Percentiles rank a stretch among this genome's conserved stretches.
Conservation (phyloP, 2,113 vertebrate species). For the Naja naja region DNA sequence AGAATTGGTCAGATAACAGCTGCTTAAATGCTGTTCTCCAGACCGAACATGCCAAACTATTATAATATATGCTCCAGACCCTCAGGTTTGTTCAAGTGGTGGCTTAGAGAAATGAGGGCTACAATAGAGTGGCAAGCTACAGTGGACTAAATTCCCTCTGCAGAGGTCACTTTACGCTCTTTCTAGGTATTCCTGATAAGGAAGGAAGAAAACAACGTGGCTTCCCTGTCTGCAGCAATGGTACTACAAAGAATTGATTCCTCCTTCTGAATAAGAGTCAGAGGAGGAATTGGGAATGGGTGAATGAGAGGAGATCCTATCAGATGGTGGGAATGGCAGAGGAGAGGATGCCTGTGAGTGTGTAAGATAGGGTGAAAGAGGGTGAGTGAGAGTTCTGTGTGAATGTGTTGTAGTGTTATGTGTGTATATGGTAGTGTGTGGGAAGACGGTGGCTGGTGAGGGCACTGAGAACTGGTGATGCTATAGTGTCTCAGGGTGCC, state of each 20-base stretch:
- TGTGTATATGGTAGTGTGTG: neutral
- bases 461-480: neutral
- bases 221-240: neutral
- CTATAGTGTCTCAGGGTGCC: neutral
- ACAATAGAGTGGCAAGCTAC: neutral
- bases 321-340: neutral
- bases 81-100: neutral
- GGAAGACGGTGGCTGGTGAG: neutral
- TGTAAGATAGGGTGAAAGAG: neutral
- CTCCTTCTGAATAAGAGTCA: neutral
- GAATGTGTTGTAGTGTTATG: neutral
- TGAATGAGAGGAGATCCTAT: neutral
- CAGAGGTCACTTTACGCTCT: neutral
- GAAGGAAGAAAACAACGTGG: neutral
- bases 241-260: neutral
- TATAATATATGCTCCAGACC: neutral
- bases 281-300: neutral
- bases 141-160: neutral
- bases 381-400: neutral
- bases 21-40: neutral
- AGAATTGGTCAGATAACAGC: neutral
- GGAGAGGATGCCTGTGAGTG: neutral
- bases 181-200: neutral
- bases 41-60: neutral
- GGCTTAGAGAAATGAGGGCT: neutral